Percentiles rank a stretch among this genome's conserved stretches.
Conservation (phyloP, 2,888 invertebrate species). For the Drepana falcataria region DNA sequence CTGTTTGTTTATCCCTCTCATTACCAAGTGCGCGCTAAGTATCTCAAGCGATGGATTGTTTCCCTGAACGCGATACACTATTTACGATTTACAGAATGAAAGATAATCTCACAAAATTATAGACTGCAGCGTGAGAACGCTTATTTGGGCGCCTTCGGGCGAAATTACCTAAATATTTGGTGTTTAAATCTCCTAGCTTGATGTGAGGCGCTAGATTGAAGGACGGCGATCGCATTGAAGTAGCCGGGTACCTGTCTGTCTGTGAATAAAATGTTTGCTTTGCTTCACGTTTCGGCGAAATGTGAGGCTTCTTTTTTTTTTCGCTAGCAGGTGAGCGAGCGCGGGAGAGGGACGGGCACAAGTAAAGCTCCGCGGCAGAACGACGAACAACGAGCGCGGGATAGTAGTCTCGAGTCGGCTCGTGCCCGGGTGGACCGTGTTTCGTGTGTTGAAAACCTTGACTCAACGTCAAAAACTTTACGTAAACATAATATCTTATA, state of each 20-base stretch:
- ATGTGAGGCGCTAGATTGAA: constrained; percentile 12
- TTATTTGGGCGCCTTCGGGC: constrained; percentile 9
- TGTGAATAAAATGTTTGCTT: constrained; percentile 51
- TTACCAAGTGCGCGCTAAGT: constrained; percentile 42
- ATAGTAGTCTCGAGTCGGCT: constrained; percentile 64
- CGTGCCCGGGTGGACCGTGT: constrained; percentile 48
- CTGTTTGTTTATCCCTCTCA: constrained; percentile 49
- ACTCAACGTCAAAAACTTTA: constrained; percentile 65
- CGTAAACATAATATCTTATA: constrained; percentile 37
- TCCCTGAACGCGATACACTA: constrained; percentile 33
- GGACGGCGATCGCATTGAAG: constrained; percentile 19
- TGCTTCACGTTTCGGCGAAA: constrained; percentile 69
- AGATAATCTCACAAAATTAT: constrained; percentile 58
- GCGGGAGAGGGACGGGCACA: constrained; percentile 59
- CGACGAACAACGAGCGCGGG: constrained; percentile 3
- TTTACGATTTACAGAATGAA: constrained; percentile 52
- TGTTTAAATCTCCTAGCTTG: constrained; percentile 5
- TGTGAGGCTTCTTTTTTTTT: constrained; percentile 65
- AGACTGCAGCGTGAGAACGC: constrained; percentile 41
- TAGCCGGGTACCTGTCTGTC: constrained; percentile 47
- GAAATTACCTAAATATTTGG: not conserved
- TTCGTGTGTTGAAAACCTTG: constrained; percentile 24
- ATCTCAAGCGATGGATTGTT: constrained; percentile 13
- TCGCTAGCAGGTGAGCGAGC: constrained; percentile 60
- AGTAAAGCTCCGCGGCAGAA: constrained; percentile 41